Base-by-base conservation (phyloP, 2,113 vertebrate genomes). In the Hirundichthys speculiger region DNA sequence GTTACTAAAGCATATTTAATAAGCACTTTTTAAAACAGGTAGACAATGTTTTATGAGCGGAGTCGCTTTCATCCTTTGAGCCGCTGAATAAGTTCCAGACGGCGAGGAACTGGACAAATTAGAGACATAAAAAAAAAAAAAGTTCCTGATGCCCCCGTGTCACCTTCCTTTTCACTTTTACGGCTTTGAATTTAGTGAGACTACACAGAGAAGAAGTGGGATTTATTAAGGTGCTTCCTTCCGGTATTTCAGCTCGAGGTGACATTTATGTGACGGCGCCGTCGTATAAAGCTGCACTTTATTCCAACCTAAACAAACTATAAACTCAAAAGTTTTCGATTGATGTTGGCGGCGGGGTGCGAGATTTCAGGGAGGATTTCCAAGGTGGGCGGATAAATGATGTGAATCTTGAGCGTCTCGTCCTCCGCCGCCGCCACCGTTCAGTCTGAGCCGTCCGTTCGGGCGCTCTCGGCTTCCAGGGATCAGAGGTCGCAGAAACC, bases 1-100 rank as follows among this genome's bases (percentile, higher is more conserved):
- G 70, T 72, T 80, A 77, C 77, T 64, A 85, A 85, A 75, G 69
- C 69, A 83, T 65, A 75, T 77, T 81, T 81, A 83, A 82, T 79
- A 82, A 73, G 83, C 16, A 24, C 50, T 47, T 67, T 64, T 83
- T 75, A 79, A 78, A 82, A 66, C 72, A 64, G 59, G 52, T 54
- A 69, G 55, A 52, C 60, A 20, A 15, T 47, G 56, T 64, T 70
- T 57, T 43, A 57, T 30, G 39, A 57, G 57, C 30, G 16, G 21
- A 34, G 71, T 53, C 42, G 34, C 70, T 83, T 80, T 87, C 69
- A 84, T 82, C 73, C 77, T 49, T 30, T 34, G 58, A 52, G 47
- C 48, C 5, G 2, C 22, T 54, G 77, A 75, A 86, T 79, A 65
- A 62, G 69, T 77, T 73, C 64, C 66, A 77, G 47, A 64, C 48